Base-by-base conservation (phyloP, 2,888 invertebrate species). In the Melinopterus prodromus region DNA sequence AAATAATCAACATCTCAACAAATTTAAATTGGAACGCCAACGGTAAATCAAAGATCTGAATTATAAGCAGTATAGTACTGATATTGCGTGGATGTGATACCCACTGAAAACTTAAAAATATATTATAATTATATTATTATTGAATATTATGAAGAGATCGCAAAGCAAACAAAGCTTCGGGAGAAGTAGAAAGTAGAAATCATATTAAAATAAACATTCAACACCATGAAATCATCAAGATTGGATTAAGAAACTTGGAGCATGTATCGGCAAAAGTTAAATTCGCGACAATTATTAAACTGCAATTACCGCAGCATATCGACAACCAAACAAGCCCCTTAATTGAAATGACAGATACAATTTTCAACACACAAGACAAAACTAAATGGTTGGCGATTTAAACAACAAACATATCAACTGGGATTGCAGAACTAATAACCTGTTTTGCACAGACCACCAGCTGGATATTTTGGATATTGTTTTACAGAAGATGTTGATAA, bases 121-220 rank as follows among this genome's bases (percentile, higher is more conserved):
- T n/a, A n/a, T n/a, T n/a, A n/a, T n/a, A n/a, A n/a, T n/a, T 81
- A 70, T n/a, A 36, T n/a, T 76, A 79, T 0, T 81, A 72, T 70
- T 71, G 26, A 16, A 77, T 78, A 15, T 78, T 78, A 36, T 78
- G 80, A 70, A 26, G 26, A 0, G 74, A 69, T 16, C 72, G 78
- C 74, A 69, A 78, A 26, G 16, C 76, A 16, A n/a, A 37, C 69
- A 70, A 70, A 15, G 78, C 81, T 12, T 81, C 81, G 12, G 78
- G 78, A 14, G 81, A 80, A n/a, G 79, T 76, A 76, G 81, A 76
- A 12, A 81, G 78, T 14, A 2, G 76, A 70, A n/a, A n/a, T n/a
- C n/a, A n/a, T n/a, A 38, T 81, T 9, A 81, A 75, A 75, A 35
- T 12, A 75, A 6, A 75, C 14, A 15, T 9, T 6, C 16, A 35